phyloP scores from a whole-genome alignment of 1,140 invertebrate genomes.

The Schlechtendalia chinensis region DNA sequence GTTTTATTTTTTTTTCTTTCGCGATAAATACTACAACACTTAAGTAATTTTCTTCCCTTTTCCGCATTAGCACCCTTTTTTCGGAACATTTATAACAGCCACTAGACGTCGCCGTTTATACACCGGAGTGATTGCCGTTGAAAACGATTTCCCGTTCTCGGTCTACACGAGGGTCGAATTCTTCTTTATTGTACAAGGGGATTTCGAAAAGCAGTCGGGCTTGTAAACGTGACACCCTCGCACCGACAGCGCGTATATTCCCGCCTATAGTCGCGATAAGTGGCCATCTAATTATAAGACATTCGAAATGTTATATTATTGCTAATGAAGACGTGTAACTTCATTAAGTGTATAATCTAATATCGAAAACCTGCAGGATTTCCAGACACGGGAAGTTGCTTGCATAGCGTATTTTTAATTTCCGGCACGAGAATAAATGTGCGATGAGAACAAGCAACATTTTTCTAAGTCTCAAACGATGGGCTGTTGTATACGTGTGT shows the following conservation, averaged over 20 bases:
- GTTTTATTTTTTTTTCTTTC: neutral
- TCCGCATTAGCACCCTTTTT: neutral
- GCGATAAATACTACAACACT: neutral
- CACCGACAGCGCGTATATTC: too few relatives aligned
- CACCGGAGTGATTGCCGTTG: neutral
- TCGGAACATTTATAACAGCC: neutral
- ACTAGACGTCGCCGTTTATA: neutral
- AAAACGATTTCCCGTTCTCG: neutral
- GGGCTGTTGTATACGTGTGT: too few relatives aligned
- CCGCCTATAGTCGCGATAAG: neutral
- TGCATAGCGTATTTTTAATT: neutral
- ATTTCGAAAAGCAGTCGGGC: neutral
- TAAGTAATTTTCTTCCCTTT: neutral
- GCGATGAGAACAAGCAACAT: too few relatives aligned
- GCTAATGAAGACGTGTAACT: neutral
- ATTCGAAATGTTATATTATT: neutral
- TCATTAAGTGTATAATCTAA: neutral
- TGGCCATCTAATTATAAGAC: neutral
- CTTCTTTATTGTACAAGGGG: neutral
- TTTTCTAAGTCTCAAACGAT: too few relatives aligned
- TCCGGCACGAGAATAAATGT: too few relatives aligned
- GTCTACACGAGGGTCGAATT: neutral
- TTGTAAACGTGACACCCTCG: slow-evolving; percentile 4
- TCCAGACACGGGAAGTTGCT: neutral
- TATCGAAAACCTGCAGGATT: neutral